phyloP scores from a whole-genome alignment of 2,888 invertebrate genomes.

The Oegoconia quadripuncta region DNA sequence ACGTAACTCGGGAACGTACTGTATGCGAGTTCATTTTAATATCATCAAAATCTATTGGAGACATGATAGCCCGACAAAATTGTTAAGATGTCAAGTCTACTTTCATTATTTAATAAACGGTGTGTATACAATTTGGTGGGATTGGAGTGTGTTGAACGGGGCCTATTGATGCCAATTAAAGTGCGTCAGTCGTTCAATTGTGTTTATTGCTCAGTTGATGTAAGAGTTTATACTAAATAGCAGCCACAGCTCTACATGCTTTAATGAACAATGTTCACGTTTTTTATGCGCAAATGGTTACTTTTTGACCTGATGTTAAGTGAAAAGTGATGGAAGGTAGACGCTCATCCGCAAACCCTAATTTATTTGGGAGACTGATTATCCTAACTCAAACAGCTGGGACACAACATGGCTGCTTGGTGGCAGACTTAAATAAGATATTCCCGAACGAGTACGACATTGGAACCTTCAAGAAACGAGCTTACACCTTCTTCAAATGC shows the following conservation, averaged over 20 bases:
- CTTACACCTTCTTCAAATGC: no score
- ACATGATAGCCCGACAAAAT: slow-evolving; percentile 21
- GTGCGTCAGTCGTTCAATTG: slow-evolving; percentile 61
- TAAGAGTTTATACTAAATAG: slow-evolving; percentile 24
- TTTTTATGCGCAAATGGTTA: background rate
- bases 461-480: no score
- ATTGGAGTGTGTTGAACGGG: slow-evolving; percentile 27
- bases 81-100: slow-evolving; percentile 8
- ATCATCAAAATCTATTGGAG: slow-evolving; percentile 32
- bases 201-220: slow-evolving; percentile 45
- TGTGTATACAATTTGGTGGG: slow-evolving; percentile 25
- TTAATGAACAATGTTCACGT: background rate
- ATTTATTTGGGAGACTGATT: no score
- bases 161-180: slow-evolving; percentile 63
- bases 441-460: no score
- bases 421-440: no score
- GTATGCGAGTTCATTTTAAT: slow-evolving; percentile 11
- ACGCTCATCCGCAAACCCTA: no score
- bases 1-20: no score
- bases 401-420: no score
- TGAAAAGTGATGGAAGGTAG: no score
- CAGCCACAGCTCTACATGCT: background rate
- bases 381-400: no score
- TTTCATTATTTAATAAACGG: background rate
- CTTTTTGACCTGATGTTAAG: background rate